Conservation (phyloP, 2,113 vertebrate species). For the Ceyx cyanopectus region DNA sequence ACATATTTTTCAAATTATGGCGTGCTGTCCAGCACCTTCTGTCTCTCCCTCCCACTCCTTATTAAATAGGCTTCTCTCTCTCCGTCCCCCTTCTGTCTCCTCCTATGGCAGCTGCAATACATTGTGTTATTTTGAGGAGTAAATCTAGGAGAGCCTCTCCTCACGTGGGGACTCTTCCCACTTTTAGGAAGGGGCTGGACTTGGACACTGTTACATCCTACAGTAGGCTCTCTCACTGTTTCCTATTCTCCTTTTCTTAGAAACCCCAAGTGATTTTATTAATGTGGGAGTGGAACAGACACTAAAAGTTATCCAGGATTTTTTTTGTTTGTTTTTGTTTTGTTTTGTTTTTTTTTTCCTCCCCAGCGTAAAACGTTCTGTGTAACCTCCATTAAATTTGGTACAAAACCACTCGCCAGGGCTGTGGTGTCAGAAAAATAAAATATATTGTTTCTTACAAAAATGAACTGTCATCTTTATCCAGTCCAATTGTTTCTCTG, state of each 20-base stretch:
- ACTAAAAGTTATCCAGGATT: constrained; percentile 84
- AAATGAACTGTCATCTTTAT: constrained; percentile 69
- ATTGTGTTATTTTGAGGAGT: constrained; percentile 75
- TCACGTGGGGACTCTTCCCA: constrained; percentile 61
- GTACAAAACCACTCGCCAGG: constrained; percentile 96
- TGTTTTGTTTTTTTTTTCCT: constrained; percentile 80
- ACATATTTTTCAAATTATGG: constrained; percentile 79
- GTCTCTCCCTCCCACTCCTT: constrained; percentile 74
- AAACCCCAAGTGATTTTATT: constrained; percentile 82
- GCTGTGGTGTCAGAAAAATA: constrained; percentile 99
- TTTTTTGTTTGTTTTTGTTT: constrained; percentile 75
- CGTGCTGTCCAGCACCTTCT: constrained; percentile 79
- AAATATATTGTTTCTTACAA: constrained; percentile 99
- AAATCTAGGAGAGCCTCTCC: constrained; percentile 73
- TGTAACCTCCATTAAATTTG: constrained; percentile 99
- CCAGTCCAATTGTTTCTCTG: not conserved
- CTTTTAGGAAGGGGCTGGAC: constrained; percentile 71
- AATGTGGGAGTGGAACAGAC: constrained; percentile 84
- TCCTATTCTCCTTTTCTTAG: constrained; percentile 82
- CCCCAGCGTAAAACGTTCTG: constrained; percentile 97
- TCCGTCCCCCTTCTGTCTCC: constrained; percentile 55
- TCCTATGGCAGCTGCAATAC: constrained; percentile 83
- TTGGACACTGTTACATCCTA: constrained; percentile 75
- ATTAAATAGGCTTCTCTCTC: constrained; percentile 69
- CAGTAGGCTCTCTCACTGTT: constrained; percentile 74